phyloP scores from a whole-genome alignment of 2,113 vertebrate genomes.

The Turdus rufiventris region DNA sequence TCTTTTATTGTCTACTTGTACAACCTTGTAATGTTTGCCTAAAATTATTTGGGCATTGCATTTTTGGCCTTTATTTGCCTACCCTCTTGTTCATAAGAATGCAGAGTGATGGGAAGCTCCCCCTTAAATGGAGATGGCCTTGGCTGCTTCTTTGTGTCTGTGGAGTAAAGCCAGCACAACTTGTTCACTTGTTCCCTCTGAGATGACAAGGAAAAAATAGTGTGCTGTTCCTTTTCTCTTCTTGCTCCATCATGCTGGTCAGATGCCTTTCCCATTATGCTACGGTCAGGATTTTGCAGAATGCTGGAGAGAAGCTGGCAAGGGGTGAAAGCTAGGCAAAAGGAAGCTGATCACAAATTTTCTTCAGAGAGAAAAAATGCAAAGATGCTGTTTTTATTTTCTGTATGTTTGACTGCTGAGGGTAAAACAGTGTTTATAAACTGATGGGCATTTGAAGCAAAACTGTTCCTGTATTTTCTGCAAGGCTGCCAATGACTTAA shows the following conservation, averaged over 20 bases:
- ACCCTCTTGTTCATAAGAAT: neutral
- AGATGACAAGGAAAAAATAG: neutral
- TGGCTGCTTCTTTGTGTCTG: neutral
- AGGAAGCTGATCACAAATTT: neutral
- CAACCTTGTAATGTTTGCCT: neutral
- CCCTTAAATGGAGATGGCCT: neutral
- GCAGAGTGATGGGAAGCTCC: neutral
- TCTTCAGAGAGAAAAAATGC: neutral
- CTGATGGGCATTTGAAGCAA: neutral
- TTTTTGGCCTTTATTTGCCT: neutral
- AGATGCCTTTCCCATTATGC: neutral
- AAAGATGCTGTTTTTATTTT: neutral
- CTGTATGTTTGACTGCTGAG: neutral
- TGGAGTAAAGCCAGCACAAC: neutral
- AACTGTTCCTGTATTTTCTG: neutral
- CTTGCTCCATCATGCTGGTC: fast-evolving
- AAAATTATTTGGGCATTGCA: neutral
- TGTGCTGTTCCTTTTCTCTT: neutral
- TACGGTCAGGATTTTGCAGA: neutral
- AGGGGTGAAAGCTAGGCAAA: neutral
- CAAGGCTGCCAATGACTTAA: neutral
- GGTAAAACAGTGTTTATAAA: neutral
- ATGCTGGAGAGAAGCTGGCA: neutral
- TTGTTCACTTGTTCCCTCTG: neutral
- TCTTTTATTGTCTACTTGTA: neutral